Evolutionary conservation across 2,797 vertebrate genomes (phyloP).

Genomic region (Prionace glauca): DNA sequence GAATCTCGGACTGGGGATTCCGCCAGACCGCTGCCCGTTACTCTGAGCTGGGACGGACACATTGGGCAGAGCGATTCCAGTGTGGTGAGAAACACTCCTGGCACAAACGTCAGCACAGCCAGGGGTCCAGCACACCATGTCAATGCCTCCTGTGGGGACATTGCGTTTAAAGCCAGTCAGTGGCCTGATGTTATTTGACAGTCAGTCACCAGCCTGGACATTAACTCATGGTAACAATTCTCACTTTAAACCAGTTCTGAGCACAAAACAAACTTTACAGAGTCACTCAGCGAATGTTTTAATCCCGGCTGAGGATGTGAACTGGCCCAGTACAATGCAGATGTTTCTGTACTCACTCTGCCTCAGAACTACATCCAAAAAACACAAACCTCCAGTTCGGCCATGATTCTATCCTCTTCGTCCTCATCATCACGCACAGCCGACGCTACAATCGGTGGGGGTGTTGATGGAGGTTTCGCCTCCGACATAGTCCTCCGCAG

Average conservation of each 20-base stretch:
- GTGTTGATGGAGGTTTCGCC: conserved; percentile 82
- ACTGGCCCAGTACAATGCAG: neutral
- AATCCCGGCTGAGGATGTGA: neutral
- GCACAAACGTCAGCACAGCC: neutral
- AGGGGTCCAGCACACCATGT: neutral
- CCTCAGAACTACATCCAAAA: neutral
- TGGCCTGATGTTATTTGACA: neutral
- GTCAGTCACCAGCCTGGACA: neutral
- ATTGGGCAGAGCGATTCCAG: neutral
- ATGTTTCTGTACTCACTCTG: no score
- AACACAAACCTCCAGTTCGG: conserved; percentile 77
- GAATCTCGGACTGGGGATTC: neutral
- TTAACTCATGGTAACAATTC: neutral
- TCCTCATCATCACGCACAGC: conserved; percentile 72
- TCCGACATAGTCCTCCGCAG: conserved; percentile 80
- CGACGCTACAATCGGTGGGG: conserved; percentile 78
- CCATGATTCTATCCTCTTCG: conserved; percentile 76
- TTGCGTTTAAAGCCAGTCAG: no score
- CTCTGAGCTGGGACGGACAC: neutral
- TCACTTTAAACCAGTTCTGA: neutral
- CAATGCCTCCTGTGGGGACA: neutral
- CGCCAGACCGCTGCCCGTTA: neutral
- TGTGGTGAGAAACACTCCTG: neutral
- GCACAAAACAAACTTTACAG: neutral
- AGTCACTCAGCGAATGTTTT: no score